Evolutionary conservation across 2,113 vertebrate species (phyloP).

Genomic region (Manacus vitellinus): DNA sequence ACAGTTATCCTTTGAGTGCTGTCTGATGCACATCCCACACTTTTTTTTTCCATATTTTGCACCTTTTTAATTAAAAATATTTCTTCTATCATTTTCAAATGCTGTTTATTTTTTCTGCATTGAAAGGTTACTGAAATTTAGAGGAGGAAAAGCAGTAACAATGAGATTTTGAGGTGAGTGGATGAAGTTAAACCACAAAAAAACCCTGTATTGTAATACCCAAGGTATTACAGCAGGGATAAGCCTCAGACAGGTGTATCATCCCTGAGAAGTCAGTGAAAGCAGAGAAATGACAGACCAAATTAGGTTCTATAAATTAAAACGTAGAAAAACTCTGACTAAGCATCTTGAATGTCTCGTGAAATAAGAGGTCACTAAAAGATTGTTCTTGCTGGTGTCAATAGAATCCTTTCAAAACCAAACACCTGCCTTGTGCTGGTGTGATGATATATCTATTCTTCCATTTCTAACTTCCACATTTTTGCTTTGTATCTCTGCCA

Average conservation of each 20-base stretch:
- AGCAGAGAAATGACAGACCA: not conserved
- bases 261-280: not conserved
- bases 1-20: not conserved
- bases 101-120: not conserved
- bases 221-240: not conserved
- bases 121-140: not conserved
- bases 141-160: not conserved
- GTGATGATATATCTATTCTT: not conserved
- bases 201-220: not conserved
- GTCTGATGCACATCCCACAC: not conserved
- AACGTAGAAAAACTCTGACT: constrained; percentile 7
- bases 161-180: not conserved
- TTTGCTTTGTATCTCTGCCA: constrained; percentile 28
- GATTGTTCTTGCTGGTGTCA: not conserved
- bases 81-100: not conserved
- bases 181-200: not conserved
- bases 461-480: not conserved
- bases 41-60: not conserved
- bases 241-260: not conserved
- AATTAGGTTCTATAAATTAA: constrained; percentile 21
- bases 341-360: not conserved
- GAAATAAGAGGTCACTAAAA: constrained; percentile 33
- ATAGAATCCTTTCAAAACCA: not conserved
- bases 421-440: not conserved
- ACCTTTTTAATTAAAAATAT: not conserved